phyloP scores from a whole-genome alignment of 2,888 invertebrate genomes.

The Lasius fuliginosus region DNA sequence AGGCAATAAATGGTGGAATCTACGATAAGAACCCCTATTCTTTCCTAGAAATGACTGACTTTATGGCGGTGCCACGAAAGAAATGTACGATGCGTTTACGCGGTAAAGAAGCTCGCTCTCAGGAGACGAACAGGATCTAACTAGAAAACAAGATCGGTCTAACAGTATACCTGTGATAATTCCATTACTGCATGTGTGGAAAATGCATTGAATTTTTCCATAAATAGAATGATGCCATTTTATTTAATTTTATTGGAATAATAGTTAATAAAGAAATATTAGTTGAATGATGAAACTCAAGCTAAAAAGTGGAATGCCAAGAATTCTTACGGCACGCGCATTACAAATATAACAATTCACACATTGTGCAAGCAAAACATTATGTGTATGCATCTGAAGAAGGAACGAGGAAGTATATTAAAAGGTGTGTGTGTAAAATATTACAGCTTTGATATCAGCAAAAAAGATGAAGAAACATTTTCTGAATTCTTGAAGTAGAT shows the following conservation, averaged over 20 bases:
- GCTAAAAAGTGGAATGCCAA: background rate
- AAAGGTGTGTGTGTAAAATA: background rate
- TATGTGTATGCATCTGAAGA: background rate
- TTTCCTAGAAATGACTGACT: conserved; percentile 68
- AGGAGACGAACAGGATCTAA: conserved; percentile 57
- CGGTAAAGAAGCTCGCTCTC: conserved; percentile 52
- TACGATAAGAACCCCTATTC: conserved; percentile 69
- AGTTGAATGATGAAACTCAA: conserved; percentile 10
- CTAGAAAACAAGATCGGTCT: conserved; percentile 56
- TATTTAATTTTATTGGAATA: background rate
- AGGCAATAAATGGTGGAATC: conserved; percentile 62
- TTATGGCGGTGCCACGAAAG: conserved; percentile 48
- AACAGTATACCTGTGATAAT: conserved; percentile 35
- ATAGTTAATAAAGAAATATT: conserved; percentile 20
- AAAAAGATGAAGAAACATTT: conserved; percentile 19
- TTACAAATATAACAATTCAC: conserved; percentile 34
- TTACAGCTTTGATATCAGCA: background rate
- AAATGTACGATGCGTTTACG: conserved; percentile 47
- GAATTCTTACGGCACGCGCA: conserved; percentile 11
- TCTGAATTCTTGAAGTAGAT: background rate
- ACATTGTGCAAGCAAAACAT: conserved; percentile 25
- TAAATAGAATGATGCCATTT: conserved; percentile 23
- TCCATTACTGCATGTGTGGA: conserved; percentile 67
- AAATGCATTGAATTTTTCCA: conserved; percentile 45
- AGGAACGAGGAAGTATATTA: conserved; percentile 15